Evolutionary conservation across 2,797 vertebrate species (phyloP).

Genomic region (Esox lucius): DNA sequence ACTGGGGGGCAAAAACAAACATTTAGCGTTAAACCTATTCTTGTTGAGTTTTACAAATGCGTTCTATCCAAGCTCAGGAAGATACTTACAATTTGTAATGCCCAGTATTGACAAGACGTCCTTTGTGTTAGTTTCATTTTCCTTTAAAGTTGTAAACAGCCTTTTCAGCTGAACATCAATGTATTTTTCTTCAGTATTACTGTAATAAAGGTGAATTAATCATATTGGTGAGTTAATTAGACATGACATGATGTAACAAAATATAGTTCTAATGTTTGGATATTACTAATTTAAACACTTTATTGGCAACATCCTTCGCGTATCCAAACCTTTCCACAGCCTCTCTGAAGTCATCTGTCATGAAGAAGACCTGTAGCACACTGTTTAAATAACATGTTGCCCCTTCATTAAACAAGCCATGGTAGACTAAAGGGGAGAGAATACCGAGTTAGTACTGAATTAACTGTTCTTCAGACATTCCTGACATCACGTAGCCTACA

Average conservation of each 20-base stretch:
- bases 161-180: slow-evolving; percentile 36
- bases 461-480: neutral
- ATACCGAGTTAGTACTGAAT: neutral
- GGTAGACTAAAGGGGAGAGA: slow-evolving; percentile 23
- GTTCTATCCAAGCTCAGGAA: neutral
- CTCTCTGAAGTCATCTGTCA: slow-evolving; percentile 65
- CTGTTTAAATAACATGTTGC: slow-evolving; percentile 72
- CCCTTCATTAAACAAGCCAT: slow-evolving; percentile 66
- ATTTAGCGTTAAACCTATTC: neutral
- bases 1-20: slow-evolving; percentile 35
- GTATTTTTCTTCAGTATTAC: no score
- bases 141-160: slow-evolving; percentile 53
- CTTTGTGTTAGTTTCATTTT: rapidly evolving
- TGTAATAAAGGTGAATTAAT: no score
- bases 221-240: no score
- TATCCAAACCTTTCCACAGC: slow-evolving; percentile 53
- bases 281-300: no score
- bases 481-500: neutral
- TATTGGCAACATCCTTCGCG: neutral
- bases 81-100: slow-evolving; percentile 52
- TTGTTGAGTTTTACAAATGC: neutral
- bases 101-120: slow-evolving; percentile 47
- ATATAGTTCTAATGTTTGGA: no score
- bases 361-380: slow-evolving; percentile 70
- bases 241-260: no score